phyloP scores from a whole-genome alignment of 2,797 vertebrate genomes.

The Ficedula albicollis region DNA sequence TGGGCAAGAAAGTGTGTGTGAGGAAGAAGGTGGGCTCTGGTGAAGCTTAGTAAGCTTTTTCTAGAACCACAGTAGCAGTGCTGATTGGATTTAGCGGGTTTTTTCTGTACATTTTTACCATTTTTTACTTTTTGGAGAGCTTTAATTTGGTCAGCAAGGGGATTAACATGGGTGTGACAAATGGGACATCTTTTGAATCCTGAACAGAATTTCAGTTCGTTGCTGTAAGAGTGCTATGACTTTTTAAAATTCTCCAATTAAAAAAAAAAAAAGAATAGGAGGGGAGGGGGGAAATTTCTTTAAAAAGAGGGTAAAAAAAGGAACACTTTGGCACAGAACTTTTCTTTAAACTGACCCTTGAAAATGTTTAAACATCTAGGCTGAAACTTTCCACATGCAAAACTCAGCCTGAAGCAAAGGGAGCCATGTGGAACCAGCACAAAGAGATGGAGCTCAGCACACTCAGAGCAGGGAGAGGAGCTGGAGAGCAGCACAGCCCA shows the following conservation, averaged over 20 bases:
- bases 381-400: background rate
- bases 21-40: background rate
- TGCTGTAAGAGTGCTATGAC: background rate
- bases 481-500: background rate
- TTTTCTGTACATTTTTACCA: background rate
- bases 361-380: background rate
- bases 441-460: background rate
- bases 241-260: background rate
- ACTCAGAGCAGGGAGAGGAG: fast-evolving
- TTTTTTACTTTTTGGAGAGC: background rate
- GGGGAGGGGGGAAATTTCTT: fast-evolving
- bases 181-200: background rate
- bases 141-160: background rate
- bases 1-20: background rate
- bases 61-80: background rate
- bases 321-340: background rate
- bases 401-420: conserved; percentile 27
- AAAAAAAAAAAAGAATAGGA: fast-evolving
- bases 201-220: background rate
- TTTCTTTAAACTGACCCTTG: background rate
- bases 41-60: background rate
- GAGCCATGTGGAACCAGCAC: background rate
- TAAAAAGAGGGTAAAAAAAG: background rate
- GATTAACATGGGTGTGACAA: background rate
- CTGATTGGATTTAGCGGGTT: background rate